Evolutionary conservation across 2,113 vertebrate genomes (phyloP).

Genomic region (Taxidea taxus): DNA sequence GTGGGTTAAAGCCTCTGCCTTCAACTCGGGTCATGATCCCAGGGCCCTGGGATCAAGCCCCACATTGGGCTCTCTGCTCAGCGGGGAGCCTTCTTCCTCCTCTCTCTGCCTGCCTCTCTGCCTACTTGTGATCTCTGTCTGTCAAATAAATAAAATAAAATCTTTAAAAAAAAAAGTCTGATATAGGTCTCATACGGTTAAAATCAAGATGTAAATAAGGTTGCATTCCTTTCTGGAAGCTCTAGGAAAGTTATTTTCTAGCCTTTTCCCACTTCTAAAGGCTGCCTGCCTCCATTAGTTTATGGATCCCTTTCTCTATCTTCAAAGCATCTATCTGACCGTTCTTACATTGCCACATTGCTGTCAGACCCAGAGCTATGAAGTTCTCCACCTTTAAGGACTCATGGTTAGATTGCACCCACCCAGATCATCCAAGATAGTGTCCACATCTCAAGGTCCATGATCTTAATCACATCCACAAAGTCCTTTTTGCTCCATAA

Average conservation of each 20-base stretch:
- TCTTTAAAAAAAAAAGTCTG: too few relatives aligned
- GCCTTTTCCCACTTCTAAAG: background rate
- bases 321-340: background rate
- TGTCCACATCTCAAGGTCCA: background rate
- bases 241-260: background rate
- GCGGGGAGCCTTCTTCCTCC: too few relatives aligned
- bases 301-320: background rate
- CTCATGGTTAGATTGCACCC: background rate
- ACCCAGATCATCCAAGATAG: background rate
- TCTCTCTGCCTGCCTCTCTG: too few relatives aligned
- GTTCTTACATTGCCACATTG: background rate
- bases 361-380: background rate
- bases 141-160: too few relatives aligned
- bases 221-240: background rate
- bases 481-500: background rate
- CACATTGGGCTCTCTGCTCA: too few relatives aligned
- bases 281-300: background rate
- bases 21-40: too few relatives aligned
- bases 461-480: background rate
- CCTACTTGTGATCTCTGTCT: too few relatives aligned
- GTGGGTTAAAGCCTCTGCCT: too few relatives aligned
- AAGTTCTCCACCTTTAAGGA: background rate
- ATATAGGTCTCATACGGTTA: background rate
- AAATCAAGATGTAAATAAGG: background rate
- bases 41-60: too few relatives aligned